Percentiles rank a stretch among this genome's conserved stretches.
These are phyloP conservation scores for Hozukius guyotensis DNA, from an alignment of 2,797 vertebrate genomes.

Conservation along the genomic window DNA sequence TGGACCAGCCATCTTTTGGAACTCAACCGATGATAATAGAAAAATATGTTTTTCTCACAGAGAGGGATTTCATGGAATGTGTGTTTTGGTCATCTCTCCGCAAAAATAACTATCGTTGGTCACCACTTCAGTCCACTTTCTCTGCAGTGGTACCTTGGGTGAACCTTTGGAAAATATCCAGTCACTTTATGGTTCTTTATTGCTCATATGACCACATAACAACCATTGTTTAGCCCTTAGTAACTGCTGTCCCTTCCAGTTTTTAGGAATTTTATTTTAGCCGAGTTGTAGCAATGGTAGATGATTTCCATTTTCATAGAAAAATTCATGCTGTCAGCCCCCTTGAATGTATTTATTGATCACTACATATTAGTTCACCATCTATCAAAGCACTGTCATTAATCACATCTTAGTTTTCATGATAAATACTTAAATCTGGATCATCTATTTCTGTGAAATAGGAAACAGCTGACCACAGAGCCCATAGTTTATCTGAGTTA, in stretches of 20 bases:
- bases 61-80: not conserved
- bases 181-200: not conserved
- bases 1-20: not conserved
- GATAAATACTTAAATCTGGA: not conserved
- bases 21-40: not conserved
- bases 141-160: not conserved
- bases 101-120: not conserved
- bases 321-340: not conserved
- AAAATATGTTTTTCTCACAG: not conserved
- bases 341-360: constrained; percentile 22
- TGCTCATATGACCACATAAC: not conserved
- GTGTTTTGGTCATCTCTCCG: not conserved
- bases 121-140: not conserved
- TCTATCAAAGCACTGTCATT: constrained; percentile 9
- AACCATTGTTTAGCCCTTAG: not conserved
- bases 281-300: not conserved
- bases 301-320: not conserved
- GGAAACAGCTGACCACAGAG: constrained; percentile 59
- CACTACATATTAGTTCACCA: not conserved
- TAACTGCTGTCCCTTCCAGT: not conserved
- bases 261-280: not conserved
- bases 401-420: constrained; percentile 2
- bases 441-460: constrained; percentile 26
- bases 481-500: constrained; percentile 54
- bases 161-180: not conserved